Percentiles rank a stretch among this genome's conserved stretches.
Evolutionary conservation across 2,113 vertebrate species (phyloP).

Genomic region (Empidonax traillii): DNA sequence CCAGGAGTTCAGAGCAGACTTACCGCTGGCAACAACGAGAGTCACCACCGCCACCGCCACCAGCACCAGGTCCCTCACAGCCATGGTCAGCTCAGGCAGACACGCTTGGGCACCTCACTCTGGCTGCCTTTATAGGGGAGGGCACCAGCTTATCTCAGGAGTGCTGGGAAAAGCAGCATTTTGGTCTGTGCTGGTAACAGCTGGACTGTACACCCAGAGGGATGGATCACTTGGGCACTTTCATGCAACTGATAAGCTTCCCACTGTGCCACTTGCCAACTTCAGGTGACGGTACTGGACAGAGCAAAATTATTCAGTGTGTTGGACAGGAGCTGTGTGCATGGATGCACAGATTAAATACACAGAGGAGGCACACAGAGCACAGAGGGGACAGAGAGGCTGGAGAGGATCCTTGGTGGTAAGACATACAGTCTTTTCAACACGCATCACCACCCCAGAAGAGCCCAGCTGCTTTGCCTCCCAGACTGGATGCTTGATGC

Average conservation of each 20-base stretch:
- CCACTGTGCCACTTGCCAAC: neutral
- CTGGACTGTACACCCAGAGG: neutral
- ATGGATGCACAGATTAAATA: neutral
- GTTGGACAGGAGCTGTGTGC: neutral
- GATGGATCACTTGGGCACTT: neutral
- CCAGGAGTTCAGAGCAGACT: neutral
- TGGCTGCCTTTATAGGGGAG: neutral
- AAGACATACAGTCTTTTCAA: neutral
- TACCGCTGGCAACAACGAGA: neutral
- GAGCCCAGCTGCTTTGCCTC: neutral
- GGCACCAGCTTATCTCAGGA: neutral
- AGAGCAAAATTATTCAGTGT: neutral
- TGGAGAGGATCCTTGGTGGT: neutral
- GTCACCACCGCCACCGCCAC: neutral
- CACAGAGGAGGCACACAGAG: neutral
- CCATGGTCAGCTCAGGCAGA: neutral
- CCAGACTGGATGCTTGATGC: accelerated
- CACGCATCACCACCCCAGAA: neutral
- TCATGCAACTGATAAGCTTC: neutral
- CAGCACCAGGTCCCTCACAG: neutral
- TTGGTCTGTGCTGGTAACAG: neutral
- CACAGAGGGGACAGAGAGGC: neutral
- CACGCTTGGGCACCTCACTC: accelerated
- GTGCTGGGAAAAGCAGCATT: slow-evolving; percentile 15
- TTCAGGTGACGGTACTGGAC: neutral